phyloP scores from a whole-genome alignment of 2,797 vertebrate genomes.

The Micrastur ruficollis region DNA sequence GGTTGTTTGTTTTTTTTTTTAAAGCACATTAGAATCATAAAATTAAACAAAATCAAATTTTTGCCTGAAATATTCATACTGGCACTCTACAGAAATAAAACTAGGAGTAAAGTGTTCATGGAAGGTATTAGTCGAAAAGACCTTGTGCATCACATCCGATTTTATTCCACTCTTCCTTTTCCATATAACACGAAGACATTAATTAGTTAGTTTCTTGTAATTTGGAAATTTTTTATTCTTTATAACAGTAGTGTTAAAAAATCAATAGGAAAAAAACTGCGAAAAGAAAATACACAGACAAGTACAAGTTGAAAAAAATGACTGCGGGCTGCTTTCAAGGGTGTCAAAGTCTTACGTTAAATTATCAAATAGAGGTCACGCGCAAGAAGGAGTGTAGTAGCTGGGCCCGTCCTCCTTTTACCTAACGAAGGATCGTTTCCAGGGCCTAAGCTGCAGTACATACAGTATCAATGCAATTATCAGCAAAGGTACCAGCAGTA shows the following conservation, averaged over 20 bases:
- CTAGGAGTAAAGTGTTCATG: background rate
- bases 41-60: background rate
- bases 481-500: background rate
- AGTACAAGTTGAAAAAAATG: background rate
- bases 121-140: background rate
- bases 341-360: background rate
- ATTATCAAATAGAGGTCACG: background rate
- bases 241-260: background rate
- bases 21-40: background rate
- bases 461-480: background rate
- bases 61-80: background rate
- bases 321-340: background rate
- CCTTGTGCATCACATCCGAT: background rate
- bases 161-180: background rate
- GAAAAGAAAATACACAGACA: background rate
- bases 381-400: background rate
- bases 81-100: background rate
- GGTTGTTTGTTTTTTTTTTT: background rate
- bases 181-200: background rate
- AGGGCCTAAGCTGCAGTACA: background rate
- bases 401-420: background rate
- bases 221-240: background rate
- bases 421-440: background rate
- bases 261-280: background rate
- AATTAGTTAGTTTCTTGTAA: background rate